Conservation (phyloP, 2,888 invertebrate species). For the Dolichomitus sp. region DNA sequence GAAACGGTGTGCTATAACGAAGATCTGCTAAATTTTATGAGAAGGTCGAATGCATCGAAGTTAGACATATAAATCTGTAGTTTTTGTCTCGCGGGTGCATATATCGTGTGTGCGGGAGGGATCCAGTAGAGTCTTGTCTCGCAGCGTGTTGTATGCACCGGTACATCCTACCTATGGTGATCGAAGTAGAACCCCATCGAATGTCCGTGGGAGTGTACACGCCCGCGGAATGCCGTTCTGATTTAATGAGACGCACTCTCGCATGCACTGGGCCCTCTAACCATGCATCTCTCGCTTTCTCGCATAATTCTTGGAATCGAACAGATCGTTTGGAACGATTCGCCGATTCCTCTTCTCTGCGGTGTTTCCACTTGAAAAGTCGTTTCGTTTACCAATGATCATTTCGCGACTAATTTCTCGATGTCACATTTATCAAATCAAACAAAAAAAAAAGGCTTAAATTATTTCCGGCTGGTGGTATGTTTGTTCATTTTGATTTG, state of each 20-base stretch:
- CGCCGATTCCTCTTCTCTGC: slow-evolving; percentile 2
- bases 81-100: slow-evolving; percentile 12
- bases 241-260: slow-evolving; percentile 81
- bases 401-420: not conserved
- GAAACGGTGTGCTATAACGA: slow-evolving; percentile 21
- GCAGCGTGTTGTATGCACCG: slow-evolving; percentile 84
- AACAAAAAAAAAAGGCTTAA: not conserved
- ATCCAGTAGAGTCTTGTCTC: slow-evolving; percentile 81
- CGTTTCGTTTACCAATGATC: not conserved
- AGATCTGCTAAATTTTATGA: slow-evolving; percentile 50
- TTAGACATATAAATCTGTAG: slow-evolving; percentile 55
- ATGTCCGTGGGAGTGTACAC: slow-evolving; percentile 86
- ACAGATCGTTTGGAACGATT: slow-evolving; percentile 13
- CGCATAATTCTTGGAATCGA: slow-evolving; percentile 48
- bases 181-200: slow-evolving; percentile 85
- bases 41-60: slow-evolving; percentile 41
- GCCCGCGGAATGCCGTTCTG: slow-evolving; percentile 86
- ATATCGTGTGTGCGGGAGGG: slow-evolving; percentile 61
- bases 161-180: slow-evolving; percentile 83
- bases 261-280: slow-evolving; percentile 39
- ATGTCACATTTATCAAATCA: slow-evolving; percentile 7
- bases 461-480: not conserved
- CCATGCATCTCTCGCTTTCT: slow-evolving; percentile 42
- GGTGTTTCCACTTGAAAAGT: not conserved
- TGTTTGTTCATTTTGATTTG: not conserved